Evolutionary conservation across 2,888 invertebrate species (phyloP).

Genomic region (Pseudoips prasinana): DNA sequence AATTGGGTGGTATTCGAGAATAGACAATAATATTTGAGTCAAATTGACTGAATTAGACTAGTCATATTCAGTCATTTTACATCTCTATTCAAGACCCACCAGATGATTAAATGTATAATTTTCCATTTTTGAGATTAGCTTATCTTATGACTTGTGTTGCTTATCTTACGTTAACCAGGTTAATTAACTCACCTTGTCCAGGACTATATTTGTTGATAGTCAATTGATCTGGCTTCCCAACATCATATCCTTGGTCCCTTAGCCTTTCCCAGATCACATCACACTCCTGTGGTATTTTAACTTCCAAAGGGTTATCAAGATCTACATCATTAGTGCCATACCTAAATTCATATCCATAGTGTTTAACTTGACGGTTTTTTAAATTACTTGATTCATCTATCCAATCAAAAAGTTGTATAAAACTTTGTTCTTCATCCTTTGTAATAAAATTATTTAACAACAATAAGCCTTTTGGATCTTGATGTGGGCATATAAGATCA

Average conservation of each 20-base stretch:
- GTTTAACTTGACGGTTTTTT: conserved; percentile 93
- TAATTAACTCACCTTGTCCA: conserved; percentile 91
- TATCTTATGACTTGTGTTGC: too few relatives aligned
- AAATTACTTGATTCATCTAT: conserved; percentile 62
- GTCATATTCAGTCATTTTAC: too few relatives aligned
- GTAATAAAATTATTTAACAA: conserved; percentile 88
- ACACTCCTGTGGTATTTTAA: conserved; percentile 87
- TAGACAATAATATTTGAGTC: too few relatives aligned
- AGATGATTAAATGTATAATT: too few relatives aligned
- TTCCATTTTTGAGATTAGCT: too few relatives aligned
- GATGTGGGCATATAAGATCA: conserved; percentile 52
- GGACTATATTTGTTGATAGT: conserved; percentile 92
- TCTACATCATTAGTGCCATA: conserved; percentile 95
- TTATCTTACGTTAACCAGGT: too few relatives aligned
- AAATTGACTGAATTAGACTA: too few relatives aligned
- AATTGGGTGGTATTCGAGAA: too few relatives aligned
- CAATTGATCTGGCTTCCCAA: conserved; percentile 88
- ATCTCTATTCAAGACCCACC: too few relatives aligned
- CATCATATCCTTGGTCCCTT: conserved; percentile 48
- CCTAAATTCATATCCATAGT: conserved; percentile 95
- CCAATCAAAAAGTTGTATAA: conserved; percentile 84
- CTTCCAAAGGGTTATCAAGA: conserved; percentile 83
- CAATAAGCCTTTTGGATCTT: conserved; percentile 85
- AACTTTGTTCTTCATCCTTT: conserved; percentile 83
- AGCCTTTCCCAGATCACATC: conserved; percentile 84